phyloP scores from a whole-genome alignment of 2,888 invertebrate species.

The Caradrina kadenii region DNA sequence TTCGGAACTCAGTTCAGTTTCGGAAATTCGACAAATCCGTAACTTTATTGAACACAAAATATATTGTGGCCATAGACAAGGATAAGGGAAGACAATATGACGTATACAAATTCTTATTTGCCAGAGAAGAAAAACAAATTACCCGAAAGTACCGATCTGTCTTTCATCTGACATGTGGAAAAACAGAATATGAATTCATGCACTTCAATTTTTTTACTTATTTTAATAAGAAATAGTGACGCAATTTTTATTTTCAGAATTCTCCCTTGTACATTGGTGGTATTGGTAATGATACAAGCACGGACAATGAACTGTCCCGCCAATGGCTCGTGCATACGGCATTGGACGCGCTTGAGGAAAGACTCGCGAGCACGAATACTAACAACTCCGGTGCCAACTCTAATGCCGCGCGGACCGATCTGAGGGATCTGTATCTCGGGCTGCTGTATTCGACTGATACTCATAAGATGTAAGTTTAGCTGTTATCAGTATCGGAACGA shows the following conservation, averaged over 20 bases:
- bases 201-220: no score
- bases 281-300: conserved; percentile 90
- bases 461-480: conserved; percentile 95
- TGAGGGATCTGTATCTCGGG: conserved; percentile 97
- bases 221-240: neutral
- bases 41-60: conserved; percentile 10
- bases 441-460: conserved; percentile 98
- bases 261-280: conserved; percentile 96
- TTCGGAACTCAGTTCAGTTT: conserved; percentile 20
- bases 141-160: conserved; percentile 2
- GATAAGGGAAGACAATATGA: conserved; percentile 6
- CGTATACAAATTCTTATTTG: conserved; percentile 26
- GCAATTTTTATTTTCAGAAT: conserved; percentile 91
- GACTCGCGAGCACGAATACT: conserved; percentile 88
- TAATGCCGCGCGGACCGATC: conserved; percentile 92
- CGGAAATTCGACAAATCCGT: neutral
- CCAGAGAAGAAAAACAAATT: conserved; percentile 9
- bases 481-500: no score
- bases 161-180: no score
- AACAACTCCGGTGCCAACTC: conserved; percentile 89
- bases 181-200: no score
- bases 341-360: conserved; percentile 97
- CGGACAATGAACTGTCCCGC: conserved; percentile 96
- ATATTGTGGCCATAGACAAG: conserved; percentile 30
- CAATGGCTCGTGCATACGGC: conserved; percentile 98